These are phyloP conservation scores for Micrasema longulum DNA, from an alignment of 1,140 invertebrate species.

Conservation along the genomic window DNA sequence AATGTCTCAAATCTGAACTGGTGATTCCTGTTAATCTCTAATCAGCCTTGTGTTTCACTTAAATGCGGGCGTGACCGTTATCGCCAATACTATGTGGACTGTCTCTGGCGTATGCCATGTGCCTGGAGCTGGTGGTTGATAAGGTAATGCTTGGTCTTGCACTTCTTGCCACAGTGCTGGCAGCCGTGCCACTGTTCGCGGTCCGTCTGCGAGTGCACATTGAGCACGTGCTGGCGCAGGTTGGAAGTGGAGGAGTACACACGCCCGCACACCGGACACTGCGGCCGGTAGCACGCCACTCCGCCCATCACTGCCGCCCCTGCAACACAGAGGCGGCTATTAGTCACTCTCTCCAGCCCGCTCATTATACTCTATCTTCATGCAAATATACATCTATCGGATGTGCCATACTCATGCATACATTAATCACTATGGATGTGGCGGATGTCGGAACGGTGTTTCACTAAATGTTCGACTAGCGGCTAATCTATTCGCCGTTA, in stretches of 20 bases:
- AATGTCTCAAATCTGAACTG: slow-evolving; percentile 34
- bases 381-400: slow-evolving; percentile 50
- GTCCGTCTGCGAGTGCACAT: slow-evolving; percentile 77
- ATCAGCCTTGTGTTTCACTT: slow-evolving; percentile 46
- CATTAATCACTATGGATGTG: slow-evolving; percentile 29
- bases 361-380: slow-evolving; percentile 46
- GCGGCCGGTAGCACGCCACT: slow-evolving; percentile 67
- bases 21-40: slow-evolving; percentile 28
- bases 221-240: slow-evolving; percentile 78
- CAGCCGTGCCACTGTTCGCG: slow-evolving; percentile 79
- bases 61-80: slow-evolving; percentile 7
- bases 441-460: slow-evolving; percentile 28
- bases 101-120: slow-evolving; percentile 76
- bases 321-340: slow-evolving; percentile 69
- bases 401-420: slow-evolving; percentile 54
- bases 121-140: slow-evolving; percentile 82
- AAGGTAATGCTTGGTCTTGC: slow-evolving; percentile 82
- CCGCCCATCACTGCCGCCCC: slow-evolving; percentile 67
- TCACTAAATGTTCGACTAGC: background rate
- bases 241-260: slow-evolving; percentile 78
- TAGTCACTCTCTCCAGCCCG: slow-evolving; percentile 40
- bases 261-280: slow-evolving; percentile 76
- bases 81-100: slow-evolving; percentile 61
- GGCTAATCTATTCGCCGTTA: too few relatives aligned
- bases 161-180: slow-evolving; percentile 78